Evolutionary conservation across 2,797 vertebrate genomes (phyloP).

Genomic region (Hapalemur alaotrensis): DNA sequence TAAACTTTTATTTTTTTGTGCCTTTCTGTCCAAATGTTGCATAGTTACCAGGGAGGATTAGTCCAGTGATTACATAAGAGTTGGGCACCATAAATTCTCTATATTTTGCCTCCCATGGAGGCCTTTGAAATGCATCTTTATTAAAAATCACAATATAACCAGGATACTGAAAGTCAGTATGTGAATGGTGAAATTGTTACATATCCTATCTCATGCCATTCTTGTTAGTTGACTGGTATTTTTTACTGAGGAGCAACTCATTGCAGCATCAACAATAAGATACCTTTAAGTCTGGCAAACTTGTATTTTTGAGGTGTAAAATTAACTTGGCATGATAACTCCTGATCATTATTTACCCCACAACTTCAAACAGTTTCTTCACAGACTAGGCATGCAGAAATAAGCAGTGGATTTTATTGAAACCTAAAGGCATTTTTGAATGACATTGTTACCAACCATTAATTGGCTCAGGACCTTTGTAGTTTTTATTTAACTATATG

Average conservation of each 20-base stretch:
- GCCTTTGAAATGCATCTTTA: constrained; percentile 74
- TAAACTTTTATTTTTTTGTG: constrained; percentile 60
- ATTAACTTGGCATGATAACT: constrained; percentile 66
- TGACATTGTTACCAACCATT: constrained; percentile 67
- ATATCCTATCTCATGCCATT: constrained; percentile 68
- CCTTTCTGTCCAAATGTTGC: constrained; percentile 72
- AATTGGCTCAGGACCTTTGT: constrained; percentile 79
- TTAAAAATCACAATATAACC: constrained; percentile 65
- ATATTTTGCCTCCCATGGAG: constrained; percentile 85
- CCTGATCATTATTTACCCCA: constrained; percentile 57
- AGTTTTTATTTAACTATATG: constrained; percentile 77
- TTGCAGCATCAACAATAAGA: constrained; percentile 64
- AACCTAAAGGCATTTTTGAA: constrained; percentile 74
- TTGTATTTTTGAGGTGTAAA: constrained; percentile 73
- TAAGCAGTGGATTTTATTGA: constrained; percentile 70
- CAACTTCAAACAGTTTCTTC: constrained; percentile 64
- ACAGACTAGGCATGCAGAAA: constrained; percentile 68
- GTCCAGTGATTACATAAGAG: constrained; percentile 75
- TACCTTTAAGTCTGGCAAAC: constrained; percentile 62
- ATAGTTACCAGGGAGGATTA: constrained; percentile 73
- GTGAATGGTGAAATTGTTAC: constrained; percentile 59
- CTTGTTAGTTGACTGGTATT: constrained; percentile 69
- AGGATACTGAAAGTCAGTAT: constrained; percentile 78
- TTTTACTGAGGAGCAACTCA: constrained; percentile 66
- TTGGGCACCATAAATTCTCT: constrained; percentile 72